Conservation (phyloP, 2,113 vertebrate genomes). For the Drymodes brunneopygia region DNA sequence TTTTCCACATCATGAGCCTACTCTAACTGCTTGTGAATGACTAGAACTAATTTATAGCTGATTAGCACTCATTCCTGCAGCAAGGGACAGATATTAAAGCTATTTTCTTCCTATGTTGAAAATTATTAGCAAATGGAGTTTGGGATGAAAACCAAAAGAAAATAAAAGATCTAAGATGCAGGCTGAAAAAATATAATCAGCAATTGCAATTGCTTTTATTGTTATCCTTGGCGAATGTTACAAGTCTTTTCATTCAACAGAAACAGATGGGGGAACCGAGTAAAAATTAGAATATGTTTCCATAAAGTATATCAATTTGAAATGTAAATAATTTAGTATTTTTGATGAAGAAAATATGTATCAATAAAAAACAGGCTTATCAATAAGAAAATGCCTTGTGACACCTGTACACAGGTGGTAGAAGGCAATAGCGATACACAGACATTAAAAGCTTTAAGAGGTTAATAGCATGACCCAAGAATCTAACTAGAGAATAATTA, state of each 20-base stretch:
- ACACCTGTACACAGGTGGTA: neutral
- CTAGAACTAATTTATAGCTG: conserved; percentile 23
- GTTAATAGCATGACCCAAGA: neutral
- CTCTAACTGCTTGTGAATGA: neutral
- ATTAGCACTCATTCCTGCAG: neutral
- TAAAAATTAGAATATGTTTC: conserved; percentile 50
- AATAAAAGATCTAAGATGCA: conserved; percentile 37
- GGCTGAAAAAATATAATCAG: conserved; percentile 21
- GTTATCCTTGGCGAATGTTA: neutral
- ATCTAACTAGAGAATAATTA: neutral
- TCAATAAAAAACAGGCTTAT: neutral
- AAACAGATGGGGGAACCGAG: neutral
- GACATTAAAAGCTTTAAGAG: neutral
- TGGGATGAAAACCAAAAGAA: neutral
- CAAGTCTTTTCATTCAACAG: conserved; percentile 16
- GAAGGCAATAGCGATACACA: neutral
- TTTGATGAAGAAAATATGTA: neutral
- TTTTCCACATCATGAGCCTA: neutral
- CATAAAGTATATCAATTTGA: neutral
- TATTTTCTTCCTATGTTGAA: conserved; percentile 19
- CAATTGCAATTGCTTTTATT: conserved; percentile 40
- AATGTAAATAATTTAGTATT: neutral
- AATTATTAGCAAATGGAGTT: conserved; percentile 33
- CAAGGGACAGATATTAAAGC: neutral
- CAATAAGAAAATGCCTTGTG: neutral